These are phyloP conservation scores for Aurelia aurita complex sp. Pacific DNA, from an alignment of 30 jellyfish, hydroid and myxozoan species.

Conservation along the genomic window DNA sequence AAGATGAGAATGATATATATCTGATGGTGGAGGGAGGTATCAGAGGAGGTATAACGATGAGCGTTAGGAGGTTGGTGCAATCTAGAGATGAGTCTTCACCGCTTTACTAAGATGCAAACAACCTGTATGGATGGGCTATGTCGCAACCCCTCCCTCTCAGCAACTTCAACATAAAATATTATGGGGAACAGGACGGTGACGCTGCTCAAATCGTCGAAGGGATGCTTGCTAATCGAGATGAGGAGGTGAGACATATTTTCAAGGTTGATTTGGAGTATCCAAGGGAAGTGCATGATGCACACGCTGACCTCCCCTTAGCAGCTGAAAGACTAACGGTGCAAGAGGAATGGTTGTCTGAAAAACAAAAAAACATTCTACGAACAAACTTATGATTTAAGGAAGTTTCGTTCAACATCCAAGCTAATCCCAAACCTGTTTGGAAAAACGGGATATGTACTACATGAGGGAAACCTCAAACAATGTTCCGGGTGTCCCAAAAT, in stretches of 20 bases:
- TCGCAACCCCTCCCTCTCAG: neutral
- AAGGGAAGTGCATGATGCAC: neutral
- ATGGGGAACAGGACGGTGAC: neutral
- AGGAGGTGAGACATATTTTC: constrained; percentile 13
- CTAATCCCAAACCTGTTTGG: neutral
- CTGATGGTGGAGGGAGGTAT: neutral
- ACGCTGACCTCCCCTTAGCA: neutral
- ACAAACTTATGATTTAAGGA: neutral
- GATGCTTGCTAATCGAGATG: neutral
- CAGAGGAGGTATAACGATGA: constrained; percentile 1
- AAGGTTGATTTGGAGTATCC: constrained; percentile 19
- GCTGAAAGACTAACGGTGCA: neutral
- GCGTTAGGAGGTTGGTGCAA: neutral
- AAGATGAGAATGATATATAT: neutral
- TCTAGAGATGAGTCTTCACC: neutral
- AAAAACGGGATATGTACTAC: constrained; percentile 3
- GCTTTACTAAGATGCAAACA: neutral
- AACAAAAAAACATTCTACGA: neutral
- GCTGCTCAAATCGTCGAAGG: neutral
- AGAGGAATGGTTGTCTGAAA: neutral
- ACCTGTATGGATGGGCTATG: neutral
- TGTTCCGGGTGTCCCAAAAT: neutral
- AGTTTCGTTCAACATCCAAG: neutral
- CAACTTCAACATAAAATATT: neutral
- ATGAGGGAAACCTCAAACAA: neutral